Conservation (phyloP, 1,140 invertebrate genomes). For the Papilio xuthus region DNA sequence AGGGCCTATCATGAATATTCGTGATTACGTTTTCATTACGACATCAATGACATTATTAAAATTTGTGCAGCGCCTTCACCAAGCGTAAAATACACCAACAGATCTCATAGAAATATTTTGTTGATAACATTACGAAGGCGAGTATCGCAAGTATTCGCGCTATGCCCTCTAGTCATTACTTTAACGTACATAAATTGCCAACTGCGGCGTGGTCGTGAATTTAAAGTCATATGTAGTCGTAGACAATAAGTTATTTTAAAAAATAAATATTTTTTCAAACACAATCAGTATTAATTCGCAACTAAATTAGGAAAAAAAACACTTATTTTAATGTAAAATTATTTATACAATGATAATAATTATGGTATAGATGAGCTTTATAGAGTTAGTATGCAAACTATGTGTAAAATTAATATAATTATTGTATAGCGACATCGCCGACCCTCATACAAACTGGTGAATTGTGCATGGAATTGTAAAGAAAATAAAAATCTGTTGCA, state of each 20-base stretch:
- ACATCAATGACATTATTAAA: too few relatives aligned
- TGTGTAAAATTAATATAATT: slow-evolving; percentile 1
- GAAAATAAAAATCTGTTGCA: neutral
- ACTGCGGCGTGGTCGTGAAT: neutral
- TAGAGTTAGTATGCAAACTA: slow-evolving; percentile 18
- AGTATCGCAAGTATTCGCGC: too few relatives aligned
- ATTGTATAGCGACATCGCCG: neutral
- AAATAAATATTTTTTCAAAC: slow-evolving; percentile 20
- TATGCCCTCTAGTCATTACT: neutral
- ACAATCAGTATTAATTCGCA: slow-evolving; percentile 36
- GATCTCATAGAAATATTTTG: too few relatives aligned
- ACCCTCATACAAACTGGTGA: neutral
- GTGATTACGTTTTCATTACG: too few relatives aligned
- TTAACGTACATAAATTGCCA: neutral
- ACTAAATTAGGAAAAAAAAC: slow-evolving; percentile 4
- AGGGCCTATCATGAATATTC: too few relatives aligned
- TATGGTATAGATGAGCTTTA: slow-evolving; percentile 35
- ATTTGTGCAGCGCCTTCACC: too few relatives aligned
- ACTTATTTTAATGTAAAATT: slow-evolving; percentile 10
- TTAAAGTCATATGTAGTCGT: neutral
- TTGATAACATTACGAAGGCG: too few relatives aligned
- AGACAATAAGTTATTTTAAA: slow-evolving; percentile 15
- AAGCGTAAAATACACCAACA: too few relatives aligned
- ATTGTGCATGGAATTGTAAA: slow-evolving; percentile 32
- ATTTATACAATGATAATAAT: slow-evolving; percentile 15